These are phyloP conservation scores for Pangasius larnaudii DNA, from an alignment of 2,797 vertebrate species.

Conservation along the genomic window DNA sequence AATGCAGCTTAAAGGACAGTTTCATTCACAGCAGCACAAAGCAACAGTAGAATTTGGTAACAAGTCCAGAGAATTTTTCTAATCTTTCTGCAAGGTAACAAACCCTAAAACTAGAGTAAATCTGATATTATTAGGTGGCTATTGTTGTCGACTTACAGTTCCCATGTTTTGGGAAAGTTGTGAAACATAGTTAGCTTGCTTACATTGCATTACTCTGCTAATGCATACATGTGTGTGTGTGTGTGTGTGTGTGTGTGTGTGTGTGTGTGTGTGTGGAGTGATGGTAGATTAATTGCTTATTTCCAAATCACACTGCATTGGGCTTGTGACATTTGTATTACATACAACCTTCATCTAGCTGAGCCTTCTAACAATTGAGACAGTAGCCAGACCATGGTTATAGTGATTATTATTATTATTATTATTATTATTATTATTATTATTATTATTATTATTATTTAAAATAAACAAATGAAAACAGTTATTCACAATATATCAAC, in stretches of 20 bases:
- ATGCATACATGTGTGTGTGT: background rate
- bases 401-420: background rate
- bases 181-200: background rate
- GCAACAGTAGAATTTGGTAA: background rate
- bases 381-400: background rate
- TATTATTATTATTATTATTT: background rate
- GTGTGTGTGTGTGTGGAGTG: background rate
- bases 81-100: background rate
- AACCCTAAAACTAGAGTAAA: background rate
- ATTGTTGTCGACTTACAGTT: background rate
- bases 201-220: too few species aligned
- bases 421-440: too few species aligned
- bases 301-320: background rate
- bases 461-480: background rate
- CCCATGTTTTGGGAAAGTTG: background rate
- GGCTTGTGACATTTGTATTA: background rate
- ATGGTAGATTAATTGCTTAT: background rate
- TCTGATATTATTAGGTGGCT: background rate
- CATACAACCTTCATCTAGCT: background rate
- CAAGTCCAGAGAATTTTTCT: background rate
- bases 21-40: background rate
- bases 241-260: background rate
- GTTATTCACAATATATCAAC: background rate
- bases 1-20: background rate
- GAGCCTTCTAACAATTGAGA: background rate